A percentile compares a stretch with the other conserved stretches of the same genome.
phyloP scores from a whole-genome alignment of 2,113 vertebrate species.

The Lota lota region DNA sequence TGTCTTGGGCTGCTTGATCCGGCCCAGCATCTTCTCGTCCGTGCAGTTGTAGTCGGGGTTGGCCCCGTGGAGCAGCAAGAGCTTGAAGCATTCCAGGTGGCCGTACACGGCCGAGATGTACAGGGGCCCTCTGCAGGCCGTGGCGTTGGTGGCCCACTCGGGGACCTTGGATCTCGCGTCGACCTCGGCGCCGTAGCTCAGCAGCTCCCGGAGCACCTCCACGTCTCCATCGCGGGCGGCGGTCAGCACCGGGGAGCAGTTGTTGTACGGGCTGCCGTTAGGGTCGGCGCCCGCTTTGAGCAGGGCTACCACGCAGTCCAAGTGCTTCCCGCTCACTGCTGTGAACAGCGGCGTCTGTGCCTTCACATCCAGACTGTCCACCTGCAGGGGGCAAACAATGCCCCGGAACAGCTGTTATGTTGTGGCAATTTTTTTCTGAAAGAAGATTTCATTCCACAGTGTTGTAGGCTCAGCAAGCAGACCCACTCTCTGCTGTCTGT shows the following conservation, averaged over 20 bases:
- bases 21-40: conserved; percentile 72
- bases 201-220: conserved; percentile 79
- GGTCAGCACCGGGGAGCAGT: conserved; percentile 84
- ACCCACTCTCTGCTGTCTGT: too few species aligned
- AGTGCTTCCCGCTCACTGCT: conserved; percentile 85
- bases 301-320: conserved; percentile 81
- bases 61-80: conserved; percentile 84
- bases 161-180: conserved; percentile 82
- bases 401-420: too few species aligned
- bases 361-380: conserved; percentile 89
- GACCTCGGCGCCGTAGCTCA: conserved; percentile 79
- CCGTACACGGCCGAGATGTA: conserved; percentile 87
- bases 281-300: conserved; percentile 86
- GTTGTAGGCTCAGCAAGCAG: too few species aligned
- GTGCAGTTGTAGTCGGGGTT: conserved; percentile 92
- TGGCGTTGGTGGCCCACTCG: conserved; percentile 79
- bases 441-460: too few species aligned
- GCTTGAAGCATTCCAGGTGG: conserved; percentile 86
- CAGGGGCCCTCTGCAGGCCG: conserved; percentile 83
- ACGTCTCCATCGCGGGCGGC: conserved; percentile 82
- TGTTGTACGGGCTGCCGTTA: conserved; percentile 85
- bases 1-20: conserved; percentile 80
- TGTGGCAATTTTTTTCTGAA: too few species aligned
- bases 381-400: conserved; percentile 36
- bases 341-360: conserved; percentile 93